Base-by-base conservation (phyloP, 2,888 invertebrate species). In the Hymenopus coronatus region DNA sequence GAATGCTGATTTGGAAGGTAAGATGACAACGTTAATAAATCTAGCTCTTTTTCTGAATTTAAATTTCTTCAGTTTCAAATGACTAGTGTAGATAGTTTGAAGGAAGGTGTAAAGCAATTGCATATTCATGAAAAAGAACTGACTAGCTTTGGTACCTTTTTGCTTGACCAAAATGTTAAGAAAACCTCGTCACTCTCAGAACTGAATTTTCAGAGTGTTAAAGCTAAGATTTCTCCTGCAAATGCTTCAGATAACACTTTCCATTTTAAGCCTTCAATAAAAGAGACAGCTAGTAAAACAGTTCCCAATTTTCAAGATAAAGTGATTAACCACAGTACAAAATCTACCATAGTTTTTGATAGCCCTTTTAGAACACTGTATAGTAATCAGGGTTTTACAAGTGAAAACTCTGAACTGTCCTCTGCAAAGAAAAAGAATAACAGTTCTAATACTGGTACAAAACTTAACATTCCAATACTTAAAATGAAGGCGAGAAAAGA, bases 1-100 rank as follows among this genome's bases (percentile, higher is more conserved):
- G 90, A 89, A 90, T 91, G 91, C 91, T 91, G 91, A 93, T 92
- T 92, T 90, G 94, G 91, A 94, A 94, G 94, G 94, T 94, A 94
- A 94, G 94, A 93, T 93, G 92, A 92, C 90, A 91, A 89, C 88
- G 84, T 27, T 33, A 54, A 85, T 40, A 54, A 85, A 14, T 33
- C 54, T 70, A 70, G 25, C 20, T 70, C 54, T 70, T 70, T 70
- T 70, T 70, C 54, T 70, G 54, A 70, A 20, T 70, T 70, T 70
- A 1, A 70, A 6, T 70, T 70, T 70, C 20, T 70, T 15, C 0
- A 70, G 54, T 70, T 70, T 70, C 54, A 70, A 70, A 70, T 15
- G 25, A 3, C 20, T 70, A 70, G 4, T 20, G 54, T 70, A 70
- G 54, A 70, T 70, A 20, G 54, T 20, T 70, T 70, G 20, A 70